Conservation (phyloP, 2,113 vertebrate genomes). For the Thymallus thymallus region DNA sequence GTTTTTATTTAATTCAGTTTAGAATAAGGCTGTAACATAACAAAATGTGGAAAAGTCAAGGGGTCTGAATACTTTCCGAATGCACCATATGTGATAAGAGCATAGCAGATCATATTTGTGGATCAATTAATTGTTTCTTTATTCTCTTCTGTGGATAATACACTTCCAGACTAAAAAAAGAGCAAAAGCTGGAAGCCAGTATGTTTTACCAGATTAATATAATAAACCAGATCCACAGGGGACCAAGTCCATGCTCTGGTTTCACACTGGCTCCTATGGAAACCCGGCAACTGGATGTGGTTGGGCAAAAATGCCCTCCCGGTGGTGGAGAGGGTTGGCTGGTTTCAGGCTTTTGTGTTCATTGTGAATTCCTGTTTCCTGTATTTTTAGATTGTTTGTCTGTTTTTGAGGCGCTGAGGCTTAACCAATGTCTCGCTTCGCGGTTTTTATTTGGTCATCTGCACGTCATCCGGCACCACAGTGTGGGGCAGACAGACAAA, state of each 20-base stretch:
- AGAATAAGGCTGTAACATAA: no score
- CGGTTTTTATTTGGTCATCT: conserved; percentile 5
- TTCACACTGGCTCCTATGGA: conserved; percentile 34
- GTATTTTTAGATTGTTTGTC: conserved; percentile 51
- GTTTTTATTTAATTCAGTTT: no score
- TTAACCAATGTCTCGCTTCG: conserved; percentile 28
- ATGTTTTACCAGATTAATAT: background rate
- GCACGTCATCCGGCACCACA: conserved; percentile 24
- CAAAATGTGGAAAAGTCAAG: no score
- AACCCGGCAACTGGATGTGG: conserved; percentile 59
- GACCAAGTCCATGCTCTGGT: conserved; percentile 34
- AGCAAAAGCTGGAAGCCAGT: background rate
- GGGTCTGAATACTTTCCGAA: no score
- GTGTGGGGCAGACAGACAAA: conserved; percentile 18
- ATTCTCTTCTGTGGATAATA: background rate
- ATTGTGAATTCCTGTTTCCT: conserved; percentile 50
- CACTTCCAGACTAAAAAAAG: background rate
- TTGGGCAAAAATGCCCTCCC: conserved; percentile 52
- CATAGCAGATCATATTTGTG: no score
- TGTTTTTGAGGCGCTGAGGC: conserved; percentile 37
- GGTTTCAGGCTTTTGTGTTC: conserved; percentile 47
- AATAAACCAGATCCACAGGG: background rate
- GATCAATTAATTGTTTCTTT: background rate
- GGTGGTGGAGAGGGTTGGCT: conserved; percentile 39
- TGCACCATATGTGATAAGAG: no score